These are phyloP conservation scores for Hoplostethus mediterraneus DNA, from an alignment of 2,797 vertebrate species.

Conservation along the genomic window DNA sequence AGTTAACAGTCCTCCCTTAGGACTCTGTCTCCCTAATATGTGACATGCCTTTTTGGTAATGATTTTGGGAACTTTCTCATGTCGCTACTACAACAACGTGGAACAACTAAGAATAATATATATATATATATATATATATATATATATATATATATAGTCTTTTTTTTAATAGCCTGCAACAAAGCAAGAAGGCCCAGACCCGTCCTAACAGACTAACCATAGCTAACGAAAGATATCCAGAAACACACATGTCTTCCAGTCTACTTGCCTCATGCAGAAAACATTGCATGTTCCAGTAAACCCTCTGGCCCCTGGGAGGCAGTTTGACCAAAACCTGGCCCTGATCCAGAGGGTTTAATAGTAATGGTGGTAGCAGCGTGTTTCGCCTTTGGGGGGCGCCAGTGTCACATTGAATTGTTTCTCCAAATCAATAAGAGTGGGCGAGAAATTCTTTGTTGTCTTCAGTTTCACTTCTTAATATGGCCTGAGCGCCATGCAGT, in stretches of 20 bases:
- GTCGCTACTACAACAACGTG: background rate
- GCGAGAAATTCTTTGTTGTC: conserved; percentile 37
- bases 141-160: background rate
- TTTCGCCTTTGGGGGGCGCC: conserved; percentile 54
- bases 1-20: conserved; percentile 87
- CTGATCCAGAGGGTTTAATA: background rate
- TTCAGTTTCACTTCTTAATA: conserved; percentile 12
- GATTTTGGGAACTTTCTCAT: conserved; percentile 36
- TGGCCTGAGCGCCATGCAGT: conserved; percentile 50
- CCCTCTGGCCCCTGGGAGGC: conserved; percentile 19
- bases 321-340: conserved; percentile 21
- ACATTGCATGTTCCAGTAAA: conserved; percentile 18
- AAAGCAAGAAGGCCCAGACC: background rate
- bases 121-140: no score
- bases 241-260: conserved; percentile 28
- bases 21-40: conserved; percentile 74
- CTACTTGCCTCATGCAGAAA: conserved; percentile 36
- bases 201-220: background rate
- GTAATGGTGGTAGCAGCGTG: conserved; percentile 20
- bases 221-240: background rate
- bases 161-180: background rate
- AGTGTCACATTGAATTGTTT: conserved; percentile 27
- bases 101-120: background rate
- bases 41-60: conserved; percentile 37
- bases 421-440: background rate